A percentile compares a stretch with the other conserved stretches of the same genome.
Conservation (phyloP, 2,113 vertebrate genomes). For the Mastomys natalensis region DNA sequence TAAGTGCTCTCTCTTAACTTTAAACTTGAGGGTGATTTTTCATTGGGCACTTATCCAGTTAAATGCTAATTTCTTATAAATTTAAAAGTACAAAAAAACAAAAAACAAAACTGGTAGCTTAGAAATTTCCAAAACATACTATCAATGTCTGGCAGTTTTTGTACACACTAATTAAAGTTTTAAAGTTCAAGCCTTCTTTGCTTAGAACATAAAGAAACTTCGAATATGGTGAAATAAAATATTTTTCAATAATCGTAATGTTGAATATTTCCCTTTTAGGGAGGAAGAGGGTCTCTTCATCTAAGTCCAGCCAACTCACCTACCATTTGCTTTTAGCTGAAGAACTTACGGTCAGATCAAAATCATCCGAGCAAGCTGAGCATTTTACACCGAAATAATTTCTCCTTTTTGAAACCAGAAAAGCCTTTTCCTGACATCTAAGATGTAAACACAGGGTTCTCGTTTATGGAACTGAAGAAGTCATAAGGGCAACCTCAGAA, state of each 20-base stretch:
- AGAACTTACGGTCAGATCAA: neutral
- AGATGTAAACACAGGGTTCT: neutral
- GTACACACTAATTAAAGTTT: slow-evolving; percentile 14
- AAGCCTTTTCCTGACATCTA: neutral
- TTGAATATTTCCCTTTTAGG: neutral
- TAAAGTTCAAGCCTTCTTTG: neutral
- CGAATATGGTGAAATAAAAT: neutral
- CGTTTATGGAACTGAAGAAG: neutral
- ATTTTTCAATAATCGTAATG: neutral
- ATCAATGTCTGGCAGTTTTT: neutral
- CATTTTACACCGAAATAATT: neutral
- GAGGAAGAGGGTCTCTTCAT: neutral
- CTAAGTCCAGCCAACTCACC: neutral
- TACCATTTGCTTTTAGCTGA: neutral
- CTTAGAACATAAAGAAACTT: slow-evolving; percentile 55
- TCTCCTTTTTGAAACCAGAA: neutral
- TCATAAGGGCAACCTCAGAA: neutral
- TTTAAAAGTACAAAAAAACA: neutral
- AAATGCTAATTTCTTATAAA: neutral
- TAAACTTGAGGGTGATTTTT: neutral
- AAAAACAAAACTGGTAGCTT: neutral
- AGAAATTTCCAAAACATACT: slow-evolving; percentile 10
- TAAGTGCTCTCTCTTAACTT: neutral
- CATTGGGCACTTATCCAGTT: neutral
- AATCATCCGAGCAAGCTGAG: neutral